Evolutionary conservation across 2,888 invertebrate species (phyloP).

Genomic region (Chloromyia formosa): DNA sequence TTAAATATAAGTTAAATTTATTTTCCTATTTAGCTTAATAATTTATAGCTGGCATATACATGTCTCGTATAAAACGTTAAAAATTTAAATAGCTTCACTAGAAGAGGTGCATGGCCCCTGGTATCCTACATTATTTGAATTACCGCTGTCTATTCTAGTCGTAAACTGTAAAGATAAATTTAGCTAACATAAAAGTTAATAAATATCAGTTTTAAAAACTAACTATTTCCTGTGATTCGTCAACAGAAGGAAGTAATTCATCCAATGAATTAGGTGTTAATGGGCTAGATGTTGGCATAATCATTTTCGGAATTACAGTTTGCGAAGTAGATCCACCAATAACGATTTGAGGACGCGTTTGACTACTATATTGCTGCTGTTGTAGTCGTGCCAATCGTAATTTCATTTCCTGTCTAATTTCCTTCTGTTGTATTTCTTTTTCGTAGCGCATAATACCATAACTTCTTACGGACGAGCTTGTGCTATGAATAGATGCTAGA

Average conservation of each 20-base stretch:
- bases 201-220: not conserved
- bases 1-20: not conserved
- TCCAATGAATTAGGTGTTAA: constrained; percentile 85
- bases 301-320: constrained; percentile 56
- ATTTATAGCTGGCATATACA: not conserved
- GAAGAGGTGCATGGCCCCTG: not conserved
- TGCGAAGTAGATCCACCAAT: constrained; percentile 64
- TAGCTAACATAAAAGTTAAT: not conserved
- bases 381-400: constrained; percentile 76
- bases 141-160: not conserved
- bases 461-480: constrained; percentile 82
- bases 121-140: not conserved
- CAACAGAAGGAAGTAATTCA: constrained; percentile 81
- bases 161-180: constrained; percentile 6
- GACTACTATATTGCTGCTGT: constrained; percentile 68
- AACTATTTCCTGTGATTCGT: constrained; percentile 79
- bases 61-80: not conserved
- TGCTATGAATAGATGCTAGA: constrained; percentile 85
- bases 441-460: constrained; percentile 84
- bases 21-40: not conserved
- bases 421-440: constrained; percentile 82
- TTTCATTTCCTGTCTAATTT: constrained; percentile 79
- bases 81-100: not conserved
- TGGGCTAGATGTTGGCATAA: constrained; percentile 74
- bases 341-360: constrained; percentile 64